phyloP scores from a whole-genome alignment of 2,888 invertebrate genomes.

The Leistus spinibarbis region DNA sequence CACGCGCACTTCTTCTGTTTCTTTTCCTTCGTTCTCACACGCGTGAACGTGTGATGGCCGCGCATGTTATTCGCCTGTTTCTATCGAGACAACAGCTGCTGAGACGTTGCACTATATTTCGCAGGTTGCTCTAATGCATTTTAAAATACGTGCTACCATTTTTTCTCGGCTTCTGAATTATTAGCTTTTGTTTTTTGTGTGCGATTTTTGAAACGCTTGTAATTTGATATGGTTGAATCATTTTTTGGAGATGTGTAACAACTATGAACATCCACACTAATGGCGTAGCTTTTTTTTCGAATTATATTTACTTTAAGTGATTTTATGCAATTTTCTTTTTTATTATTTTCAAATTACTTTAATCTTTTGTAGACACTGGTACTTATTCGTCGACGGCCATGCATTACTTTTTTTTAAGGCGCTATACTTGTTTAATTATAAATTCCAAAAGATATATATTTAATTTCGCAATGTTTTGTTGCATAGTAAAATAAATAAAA shows the following conservation, averaged over 20 bases:
- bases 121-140: neutral
- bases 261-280: neutral
- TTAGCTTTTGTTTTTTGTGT: neutral
- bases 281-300: neutral
- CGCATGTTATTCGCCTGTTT: neutral
- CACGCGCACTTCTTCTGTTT: neutral
- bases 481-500: too few species aligned
- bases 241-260: too few species aligned
- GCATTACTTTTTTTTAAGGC: neutral
- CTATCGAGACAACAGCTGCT: neutral
- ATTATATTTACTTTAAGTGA: too few species aligned
- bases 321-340: too few species aligned
- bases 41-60: neutral
- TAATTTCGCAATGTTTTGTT: too few species aligned
- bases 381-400: neutral
- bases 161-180: neutral
- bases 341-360: neutral
- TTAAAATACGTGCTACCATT: neutral
- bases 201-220: neutral
- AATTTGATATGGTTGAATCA: neutral
- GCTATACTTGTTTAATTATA: too few species aligned
- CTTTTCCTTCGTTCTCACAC: neutral
- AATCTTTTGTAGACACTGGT: too few species aligned
- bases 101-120: neutral
- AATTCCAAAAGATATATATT: too few species aligned